Base-by-base conservation (phyloP, 2,797 vertebrate genomes). In the Jordanella pulchra region DNA sequence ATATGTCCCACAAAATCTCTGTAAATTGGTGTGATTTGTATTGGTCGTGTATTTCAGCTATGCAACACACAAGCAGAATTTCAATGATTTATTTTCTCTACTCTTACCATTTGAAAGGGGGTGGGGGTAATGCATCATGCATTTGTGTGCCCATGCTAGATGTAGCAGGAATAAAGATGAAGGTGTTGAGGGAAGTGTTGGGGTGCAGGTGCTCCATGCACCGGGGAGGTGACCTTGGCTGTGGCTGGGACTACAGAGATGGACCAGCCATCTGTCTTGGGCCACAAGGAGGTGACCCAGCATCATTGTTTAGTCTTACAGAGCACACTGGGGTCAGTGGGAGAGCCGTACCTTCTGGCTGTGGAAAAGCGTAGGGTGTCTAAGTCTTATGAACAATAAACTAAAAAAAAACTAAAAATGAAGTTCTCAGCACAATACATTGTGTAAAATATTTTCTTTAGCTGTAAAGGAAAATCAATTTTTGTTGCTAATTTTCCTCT, bases 221-320 rank as follows among this genome's bases (percentile, higher is more conserved):
- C 83, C 74, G 79, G 86, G 86, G 91, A 81, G 81, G 71, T 94
- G 93, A 94, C 94, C 94, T 95, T 95, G 93, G 93, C 89, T 86
- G 89, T 89, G 89, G 84, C 86, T 80, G 87, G 64, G 71, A 71
- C 76, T 67, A 18, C 84, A 80, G 82, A 83, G 87, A 81, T 78
- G 82, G 92, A 81, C 80, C 79, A 82, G 90, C 94, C 95, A 95
- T 95, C 94, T 95, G 95, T 93, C 91, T 82, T 70, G 78, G 88
- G 86, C 84, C 89, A 86, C 21, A 71, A 89, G 82, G 89, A 91
- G 80, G 77, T 93, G 93, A 93, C 92, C 92, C 77, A 51, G 86
- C 84, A 92, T 93, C 89, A 93, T 93, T 94, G 93, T 94, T 89
- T 83, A 88, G 91, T 92, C 90, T 82, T 80, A 83, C 65, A 51